phyloP scores from a whole-genome alignment of 2,113 vertebrate species.

The Potamarius usumacintae region DNA sequence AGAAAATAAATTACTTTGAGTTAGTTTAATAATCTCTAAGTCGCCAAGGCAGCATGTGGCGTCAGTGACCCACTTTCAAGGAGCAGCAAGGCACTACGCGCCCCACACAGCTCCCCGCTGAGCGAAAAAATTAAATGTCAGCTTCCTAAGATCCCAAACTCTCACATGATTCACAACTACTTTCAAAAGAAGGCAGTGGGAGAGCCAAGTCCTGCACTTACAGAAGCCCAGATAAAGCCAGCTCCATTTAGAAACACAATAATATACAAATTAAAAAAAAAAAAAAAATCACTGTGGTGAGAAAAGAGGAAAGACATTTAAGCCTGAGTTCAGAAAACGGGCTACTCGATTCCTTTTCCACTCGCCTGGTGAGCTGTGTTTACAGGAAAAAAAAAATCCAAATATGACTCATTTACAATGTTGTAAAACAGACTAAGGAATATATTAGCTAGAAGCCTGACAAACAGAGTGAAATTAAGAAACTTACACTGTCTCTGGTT shows the following conservation, averaged over 20 bases:
- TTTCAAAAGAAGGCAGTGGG: conserved; percentile 12
- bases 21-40: conserved; percentile 40
- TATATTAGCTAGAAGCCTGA: neutral
- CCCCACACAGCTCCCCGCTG: conserved; percentile 27
- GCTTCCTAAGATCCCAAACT: conserved; percentile 12
- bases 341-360: neutral
- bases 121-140: conserved; percentile 40
- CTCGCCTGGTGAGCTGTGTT: neutral
- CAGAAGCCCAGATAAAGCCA: neutral
- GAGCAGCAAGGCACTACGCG: conserved; percentile 6
- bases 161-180: conserved; percentile 8
- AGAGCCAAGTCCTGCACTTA: conserved; percentile 4
- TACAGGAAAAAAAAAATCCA: conserved; percentile 16
- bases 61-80: conserved; percentile 31
- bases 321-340: neutral
- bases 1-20: neutral
- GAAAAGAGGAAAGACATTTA: neutral
- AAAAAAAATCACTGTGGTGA: neutral
- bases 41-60: conserved; percentile 29
- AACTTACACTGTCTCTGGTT: conserved; percentile 62
- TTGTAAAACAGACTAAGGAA: neutral
- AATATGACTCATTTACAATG: neutral
- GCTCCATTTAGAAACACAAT: neutral
- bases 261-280: neutral
- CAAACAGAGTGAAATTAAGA: conserved; percentile 59